phyloP scores from a whole-genome alignment of 1,140 invertebrate species.

The Drosophila serrata region DNA sequence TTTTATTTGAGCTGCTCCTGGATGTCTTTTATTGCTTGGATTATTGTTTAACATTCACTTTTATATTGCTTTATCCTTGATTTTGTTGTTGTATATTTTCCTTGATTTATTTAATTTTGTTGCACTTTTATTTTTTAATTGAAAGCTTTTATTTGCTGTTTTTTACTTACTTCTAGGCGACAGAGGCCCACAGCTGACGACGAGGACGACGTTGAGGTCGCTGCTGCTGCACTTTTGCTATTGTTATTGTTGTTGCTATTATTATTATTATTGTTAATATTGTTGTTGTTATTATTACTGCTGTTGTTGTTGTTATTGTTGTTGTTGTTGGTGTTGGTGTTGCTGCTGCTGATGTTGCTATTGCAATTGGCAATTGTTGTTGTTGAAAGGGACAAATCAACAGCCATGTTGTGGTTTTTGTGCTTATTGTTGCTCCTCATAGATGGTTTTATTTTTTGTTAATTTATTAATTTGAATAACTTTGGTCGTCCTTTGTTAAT shows the following conservation, averaged over 20 bases:
- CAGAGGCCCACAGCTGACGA: conserved; percentile 71
- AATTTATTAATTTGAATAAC: conserved; percentile 20
- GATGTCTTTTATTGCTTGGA: neutral
- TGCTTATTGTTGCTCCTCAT: conserved; percentile 68
- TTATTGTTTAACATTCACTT: conserved; percentile 2
- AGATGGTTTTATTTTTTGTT: conserved; percentile 57
- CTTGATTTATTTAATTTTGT: neutral
- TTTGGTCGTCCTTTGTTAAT: neutral
- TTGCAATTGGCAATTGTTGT: conserved; percentile 52
- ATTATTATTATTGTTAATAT: conserved; percentile 3
- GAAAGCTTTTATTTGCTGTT: neutral
- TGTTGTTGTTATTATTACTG: conserved; percentile 9
- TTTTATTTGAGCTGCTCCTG: too few species aligned
- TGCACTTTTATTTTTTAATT: neutral
- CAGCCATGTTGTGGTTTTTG: conserved; percentile 66
- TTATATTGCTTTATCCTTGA: neutral
- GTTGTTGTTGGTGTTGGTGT: conserved; percentile 22
- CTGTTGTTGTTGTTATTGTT: conserved; percentile 3
- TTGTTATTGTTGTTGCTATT: conserved; percentile 11
- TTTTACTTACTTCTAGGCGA: conserved; percentile 83
- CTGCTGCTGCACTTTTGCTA: conserved; percentile 57
- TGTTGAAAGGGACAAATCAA: conserved; percentile 68
- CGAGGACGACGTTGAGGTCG: conserved; percentile 25
- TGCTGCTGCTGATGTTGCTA: conserved; percentile 23
- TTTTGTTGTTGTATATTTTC: neutral